Evolutionary conservation across 2,888 invertebrate species (phyloP), one percentile per base, ranked within the genome.

Genomic region (Silvanus unidentatus): DNA sequence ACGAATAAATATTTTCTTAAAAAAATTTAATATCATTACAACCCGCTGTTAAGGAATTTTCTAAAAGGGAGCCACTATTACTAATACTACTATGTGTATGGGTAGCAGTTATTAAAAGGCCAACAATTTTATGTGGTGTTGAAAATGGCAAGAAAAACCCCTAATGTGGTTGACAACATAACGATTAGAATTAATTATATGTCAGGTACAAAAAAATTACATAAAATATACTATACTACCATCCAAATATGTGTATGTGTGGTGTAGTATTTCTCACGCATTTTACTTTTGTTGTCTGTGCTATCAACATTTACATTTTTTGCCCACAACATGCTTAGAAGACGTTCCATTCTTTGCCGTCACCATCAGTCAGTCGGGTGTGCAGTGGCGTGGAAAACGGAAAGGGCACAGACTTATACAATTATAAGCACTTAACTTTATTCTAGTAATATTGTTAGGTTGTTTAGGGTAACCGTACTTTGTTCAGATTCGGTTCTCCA

Each of bases 351-450:
- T 22, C 22, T 22, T 22, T 39, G 22, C 40, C 34, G 42, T 36
- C 41, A 39, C 16, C 16, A 14, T 42, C 11, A 22, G 22, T 22
- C 22, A 22, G 22, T 22, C 22, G 22, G 44, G 49, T 47, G 55
- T 47, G 38, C 50, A 48, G 16, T 48, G 42, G 48, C 27, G 53
- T 52, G 51, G 51, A 50, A 58, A 58, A 48, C 52, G 49, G 50
- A 55, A 55, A 56, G 54, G 52, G 54, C 46, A 45, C 51, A 43
- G 45, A 48, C 54, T 49, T 49, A 48, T 37, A 54, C 51, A 58
- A 57, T 59, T 59, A 59, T 44, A 49, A 55, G 49, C 60, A 59
- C 57, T 60, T 60, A 59, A 57, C 57, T 59, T 58, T 54, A 46
- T 53, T 45, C 42, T 28, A 16, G 3, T 22, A 45, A 47, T 43